These are phyloP conservation scores for Copsychus sechellarum DNA, from an alignment of 2,113 vertebrate species.

Conservation along the genomic window DNA sequence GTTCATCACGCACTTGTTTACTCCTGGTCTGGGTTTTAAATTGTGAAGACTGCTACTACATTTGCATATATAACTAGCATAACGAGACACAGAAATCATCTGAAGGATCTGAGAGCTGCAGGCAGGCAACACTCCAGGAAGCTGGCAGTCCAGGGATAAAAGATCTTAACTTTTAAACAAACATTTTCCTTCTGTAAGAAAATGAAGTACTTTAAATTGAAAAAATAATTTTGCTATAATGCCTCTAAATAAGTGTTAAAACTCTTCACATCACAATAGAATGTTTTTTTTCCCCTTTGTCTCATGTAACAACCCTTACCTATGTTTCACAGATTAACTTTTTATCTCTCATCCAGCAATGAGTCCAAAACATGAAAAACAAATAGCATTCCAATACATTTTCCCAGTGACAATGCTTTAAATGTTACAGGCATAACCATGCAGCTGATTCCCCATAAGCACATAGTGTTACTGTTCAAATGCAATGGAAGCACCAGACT, in stretches of 20 bases:
- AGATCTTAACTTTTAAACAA: not conserved
- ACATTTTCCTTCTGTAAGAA: not conserved
- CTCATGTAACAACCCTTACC: not conserved
- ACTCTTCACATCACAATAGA: not conserved
- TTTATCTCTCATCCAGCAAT: not conserved
- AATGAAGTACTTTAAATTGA: not conserved
- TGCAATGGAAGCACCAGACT: not conserved
- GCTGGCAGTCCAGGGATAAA: not conserved
- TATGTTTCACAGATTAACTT: not conserved
- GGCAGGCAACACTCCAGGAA: not conserved
- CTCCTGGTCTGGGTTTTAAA: not conserved
- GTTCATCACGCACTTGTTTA: not conserved
- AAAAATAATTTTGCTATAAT: not conserved
- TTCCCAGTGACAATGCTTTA: not conserved
- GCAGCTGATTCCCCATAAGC: not conserved
- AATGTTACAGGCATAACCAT: not conserved
- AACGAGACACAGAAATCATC: not conserved
- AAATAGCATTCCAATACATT: not conserved
- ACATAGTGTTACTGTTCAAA: not conserved
- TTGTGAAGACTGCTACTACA: not conserved
- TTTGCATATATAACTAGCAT: not conserved
- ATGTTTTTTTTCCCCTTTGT: not conserved
- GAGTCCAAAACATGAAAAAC: not conserved
- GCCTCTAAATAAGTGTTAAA: not conserved
- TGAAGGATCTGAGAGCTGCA: not conserved